Conservation (phyloP, 2,797 vertebrate genomes). For the Siniperca scherzeri region DNA sequence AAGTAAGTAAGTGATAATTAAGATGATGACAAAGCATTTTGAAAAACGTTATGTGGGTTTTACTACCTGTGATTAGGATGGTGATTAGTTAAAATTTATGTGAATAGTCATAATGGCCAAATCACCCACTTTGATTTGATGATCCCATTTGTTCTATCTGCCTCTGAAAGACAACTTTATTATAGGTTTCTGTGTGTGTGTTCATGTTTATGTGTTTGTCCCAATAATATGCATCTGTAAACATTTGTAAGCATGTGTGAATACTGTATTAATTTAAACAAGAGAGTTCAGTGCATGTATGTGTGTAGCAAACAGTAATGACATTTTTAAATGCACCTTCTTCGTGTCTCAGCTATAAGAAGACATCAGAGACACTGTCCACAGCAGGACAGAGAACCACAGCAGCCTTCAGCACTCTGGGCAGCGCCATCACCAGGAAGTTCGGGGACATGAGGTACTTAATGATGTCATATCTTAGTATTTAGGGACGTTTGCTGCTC, state of each 20-base stretch:
- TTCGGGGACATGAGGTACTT: slow-evolving; percentile 97
- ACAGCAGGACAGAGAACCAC: slow-evolving; percentile 96
- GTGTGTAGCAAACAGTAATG: neutral
- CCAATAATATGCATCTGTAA: neutral
- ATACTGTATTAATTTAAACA: neutral
- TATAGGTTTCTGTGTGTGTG: neutral
- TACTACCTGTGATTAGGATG: neutral
- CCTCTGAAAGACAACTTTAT: neutral
- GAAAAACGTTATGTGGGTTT: neutral
- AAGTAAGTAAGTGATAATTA: neutral
- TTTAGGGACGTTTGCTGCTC: neutral
- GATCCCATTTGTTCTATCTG: neutral
- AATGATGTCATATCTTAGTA: neutral
- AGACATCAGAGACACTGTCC: slow-evolving; percentile 95
- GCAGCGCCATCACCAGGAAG: slow-evolving; percentile 94
- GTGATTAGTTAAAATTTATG: neutral
- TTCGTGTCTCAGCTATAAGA: slow-evolving; percentile 90
- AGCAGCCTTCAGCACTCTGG: slow-evolving; percentile 93
- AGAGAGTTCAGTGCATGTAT: neutral
- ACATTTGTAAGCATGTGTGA: neutral
- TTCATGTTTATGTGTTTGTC: neutral
- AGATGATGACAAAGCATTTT: slow-evolving; percentile 2
- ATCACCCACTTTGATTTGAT: neutral
- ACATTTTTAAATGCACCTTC: neutral
- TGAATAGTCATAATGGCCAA: neutral